phyloP scores from a whole-genome alignment of 2,888 invertebrate genomes.

The Halocaridina rubra region DNA sequence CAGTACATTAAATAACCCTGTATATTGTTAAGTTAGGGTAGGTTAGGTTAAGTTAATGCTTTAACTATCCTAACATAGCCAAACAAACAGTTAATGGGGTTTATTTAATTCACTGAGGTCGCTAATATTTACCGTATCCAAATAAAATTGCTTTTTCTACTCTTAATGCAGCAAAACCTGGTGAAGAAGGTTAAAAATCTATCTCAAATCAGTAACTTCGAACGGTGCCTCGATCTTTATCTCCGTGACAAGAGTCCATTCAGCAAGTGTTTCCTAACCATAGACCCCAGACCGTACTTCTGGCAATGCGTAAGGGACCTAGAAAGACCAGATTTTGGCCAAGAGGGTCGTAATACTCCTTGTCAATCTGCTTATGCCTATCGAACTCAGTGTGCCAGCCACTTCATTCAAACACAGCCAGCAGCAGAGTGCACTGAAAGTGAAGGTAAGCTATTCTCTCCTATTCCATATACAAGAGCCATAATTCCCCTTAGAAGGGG shows the following conservation, averaged over 20 bases:
- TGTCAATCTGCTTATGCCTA: conserved; percentile 9
- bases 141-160: background rate
- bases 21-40: too few relatives aligned
- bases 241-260: conserved; percentile 17
- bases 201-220: background rate
- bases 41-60: too few relatives aligned
- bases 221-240: conserved; percentile 5
- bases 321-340: background rate
- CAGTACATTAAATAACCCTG: too few relatives aligned
- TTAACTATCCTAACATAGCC: too few relatives aligned
- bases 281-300: conserved; percentile 40
- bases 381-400: background rate
- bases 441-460: too few relatives aligned
- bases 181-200: background rate
- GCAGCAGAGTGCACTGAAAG: background rate
- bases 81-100: too few relatives aligned
- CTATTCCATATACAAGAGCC: too few relatives aligned
- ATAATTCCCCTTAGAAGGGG: too few relatives aligned
- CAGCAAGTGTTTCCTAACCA: conserved; percentile 9
- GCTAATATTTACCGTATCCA: background rate
- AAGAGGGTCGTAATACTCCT: background rate
- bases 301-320: conserved; percentile 27
- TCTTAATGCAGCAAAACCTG: conserved; percentile 23
- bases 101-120: too few relatives aligned
- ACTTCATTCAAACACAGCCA: background rate